Evolutionary conservation across 2,113 vertebrate species (phyloP), one percentile per base, ranked within the genome.

Genomic region (Salminus brasiliensis): DNA sequence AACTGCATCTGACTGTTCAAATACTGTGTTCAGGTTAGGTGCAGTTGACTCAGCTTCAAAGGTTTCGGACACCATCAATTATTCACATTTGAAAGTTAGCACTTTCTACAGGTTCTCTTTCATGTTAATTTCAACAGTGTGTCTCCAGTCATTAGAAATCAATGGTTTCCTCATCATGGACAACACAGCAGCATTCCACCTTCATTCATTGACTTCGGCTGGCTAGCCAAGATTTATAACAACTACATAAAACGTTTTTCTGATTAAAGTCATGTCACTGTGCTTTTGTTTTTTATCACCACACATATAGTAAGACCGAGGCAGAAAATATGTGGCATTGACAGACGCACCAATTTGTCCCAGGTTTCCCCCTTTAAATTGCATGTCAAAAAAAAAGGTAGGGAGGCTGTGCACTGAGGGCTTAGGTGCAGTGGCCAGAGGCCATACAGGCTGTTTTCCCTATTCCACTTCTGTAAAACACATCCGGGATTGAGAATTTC

Each of bases 271-370:
- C 27, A 11, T 49, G 29, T 36, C 70, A 55, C 49, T 16, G 8
- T 16, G n/a, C 12, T 29, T 34, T 67, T 30, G n/a, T 67, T 68
- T 25, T 16, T 68, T 45, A 16, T 43, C 12, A 43, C n/a, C 11
- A 25, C 23, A 55, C 47, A 16, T n/a, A 55, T 12, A 23, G 52
- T 55, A 25, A 25, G 29, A 30, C 47, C 53, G 47, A 66, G 45
- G 29, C 45, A 21, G 13, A 10, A 55, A 76, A 76, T 55, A 45
- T 25, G 47, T 76, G 67, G 29, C 55, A 36, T 12, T 10, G 36
- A 62, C 55, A 34, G 25, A 67, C 11, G 23, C 52, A 75, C 59
- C 34, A 12, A 75, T 65, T 60, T 49, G 70, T 23, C 39, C 57
- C 12, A 5, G 49, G n/a, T 4, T 55, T 10, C 32, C 18, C 29